Conservation (phyloP, 2,888 invertebrate species). For the Sphecodes monilicornis region DNA sequence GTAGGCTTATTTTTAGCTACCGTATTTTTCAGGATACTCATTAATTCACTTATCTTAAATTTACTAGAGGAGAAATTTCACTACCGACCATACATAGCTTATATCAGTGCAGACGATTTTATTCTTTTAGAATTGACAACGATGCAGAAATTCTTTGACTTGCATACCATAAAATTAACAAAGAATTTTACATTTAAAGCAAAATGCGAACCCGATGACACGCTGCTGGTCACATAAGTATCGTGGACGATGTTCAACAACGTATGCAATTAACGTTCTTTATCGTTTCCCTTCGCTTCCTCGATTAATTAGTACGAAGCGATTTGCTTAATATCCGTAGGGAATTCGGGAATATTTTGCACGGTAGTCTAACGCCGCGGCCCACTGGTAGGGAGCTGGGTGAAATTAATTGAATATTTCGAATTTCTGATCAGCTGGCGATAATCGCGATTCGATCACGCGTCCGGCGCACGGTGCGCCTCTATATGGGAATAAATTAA, state of each 20-base stretch:
- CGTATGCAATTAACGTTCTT: neutral
- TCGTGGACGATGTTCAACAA: neutral
- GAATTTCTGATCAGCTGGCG: conserved; percentile 55
- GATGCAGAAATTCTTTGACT: neutral
- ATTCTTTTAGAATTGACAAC: neutral
- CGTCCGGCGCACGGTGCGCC: conserved; percentile 25
- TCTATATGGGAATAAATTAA: conserved; percentile 67
- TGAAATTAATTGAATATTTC: conserved; percentile 67
- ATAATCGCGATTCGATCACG: conserved; percentile 68
- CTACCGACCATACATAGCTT: neutral
- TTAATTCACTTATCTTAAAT: neutral
- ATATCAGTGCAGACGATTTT: neutral
- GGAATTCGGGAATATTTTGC: conserved; percentile 10
- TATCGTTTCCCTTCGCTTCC: neutral
- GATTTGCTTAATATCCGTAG: conserved; percentile 6
- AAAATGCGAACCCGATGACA: neutral
- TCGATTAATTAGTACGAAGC: conserved; percentile 7
- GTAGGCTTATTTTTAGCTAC: no score
- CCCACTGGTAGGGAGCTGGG: neutral
- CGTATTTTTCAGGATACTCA: neutral
- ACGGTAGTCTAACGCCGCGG: neutral
- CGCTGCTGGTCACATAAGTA: neutral
- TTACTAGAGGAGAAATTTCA: neutral
- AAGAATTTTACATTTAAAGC: neutral
- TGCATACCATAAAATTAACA: neutral